Evolutionary conservation across 2,113 vertebrate species (phyloP), one percentile per base, ranked within the genome.

Genomic region (Neodon shergylaensis): DNA sequence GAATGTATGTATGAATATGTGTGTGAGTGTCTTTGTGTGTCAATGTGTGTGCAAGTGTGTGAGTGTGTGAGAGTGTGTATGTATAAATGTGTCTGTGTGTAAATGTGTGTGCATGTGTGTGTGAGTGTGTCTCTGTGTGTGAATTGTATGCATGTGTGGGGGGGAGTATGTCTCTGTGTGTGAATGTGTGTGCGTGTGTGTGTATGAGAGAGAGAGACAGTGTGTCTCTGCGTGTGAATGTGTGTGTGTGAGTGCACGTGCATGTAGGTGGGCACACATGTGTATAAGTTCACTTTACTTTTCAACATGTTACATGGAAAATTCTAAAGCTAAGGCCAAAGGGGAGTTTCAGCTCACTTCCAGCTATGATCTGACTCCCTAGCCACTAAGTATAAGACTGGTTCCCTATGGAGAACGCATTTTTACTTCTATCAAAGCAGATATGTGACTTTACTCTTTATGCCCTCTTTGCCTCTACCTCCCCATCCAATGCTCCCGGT

Each of bases 401-500:
- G 58, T 42, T 79, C 76, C 73, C 42, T 5, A 21, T 68, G 33
- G 49, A 88, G 47, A 91, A 49, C 24, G 54, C 1, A 8, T 42
- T 65, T 93, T 87, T 28, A 36, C 54, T 86, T 79, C 74, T 3
- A 70, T 36, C 14, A 7, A 39, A 68, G 49, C 74, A 91, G 54
- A 49, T 66, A 93, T 58, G 89, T 84, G 87, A 83, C 86, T 81
- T 72, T 24, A 2, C 8, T 26, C 81, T 93, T 65, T 22, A 42
- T 21, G 14, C 21, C 61, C 33, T 26, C 73, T 63, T 52, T 36
- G 88, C 47, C 17, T 42, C 63, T 33, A 0, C 66, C 31, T 39
- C 36, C 2, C 2, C 36, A 22, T 4, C 66, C 70, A 21, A 26
- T 0, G 13, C 0, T 36, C 44, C 26, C 9, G 0, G 9, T 0